Percentiles rank a stretch among this genome's conserved stretches.
These are phyloP conservation scores for Pseudeuparius sepicola DNA, from an alignment of 2,888 invertebrate species.

Conservation along the genomic window DNA sequence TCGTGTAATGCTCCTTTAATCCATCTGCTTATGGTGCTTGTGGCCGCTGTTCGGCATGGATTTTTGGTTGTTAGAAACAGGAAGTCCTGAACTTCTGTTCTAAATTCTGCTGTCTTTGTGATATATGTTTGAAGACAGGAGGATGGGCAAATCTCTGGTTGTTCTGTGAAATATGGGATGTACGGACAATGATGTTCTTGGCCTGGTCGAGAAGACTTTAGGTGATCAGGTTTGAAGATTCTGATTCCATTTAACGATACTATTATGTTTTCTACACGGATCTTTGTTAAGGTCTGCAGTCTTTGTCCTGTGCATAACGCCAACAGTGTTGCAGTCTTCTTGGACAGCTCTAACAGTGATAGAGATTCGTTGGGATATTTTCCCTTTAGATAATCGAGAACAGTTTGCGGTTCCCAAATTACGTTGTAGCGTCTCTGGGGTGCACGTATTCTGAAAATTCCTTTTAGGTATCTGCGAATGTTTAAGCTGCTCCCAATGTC, in stretches of 20 bases:
- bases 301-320: conserved; percentile 10
- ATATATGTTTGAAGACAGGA: too few species aligned
- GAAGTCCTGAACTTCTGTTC: too few species aligned
- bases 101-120: too few species aligned
- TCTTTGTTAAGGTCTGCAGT: conserved; percentile 7
- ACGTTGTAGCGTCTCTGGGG: not conserved
- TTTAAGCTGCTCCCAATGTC: too few species aligned
- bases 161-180: too few species aligned
- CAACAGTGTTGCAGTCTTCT: conserved; percentile 6
- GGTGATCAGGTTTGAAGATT: conserved; percentile 6
- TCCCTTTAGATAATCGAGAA: not conserved
- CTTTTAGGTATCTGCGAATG: conserved; percentile 4
- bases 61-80: too few species aligned
- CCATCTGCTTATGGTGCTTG: too few species aligned
- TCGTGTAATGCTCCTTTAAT: too few species aligned
- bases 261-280: conserved; percentile 7
- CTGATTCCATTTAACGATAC: not conserved
- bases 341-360: not conserved
- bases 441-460: conserved; percentile 5
- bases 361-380: conserved; percentile 2
- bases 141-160: too few species aligned
- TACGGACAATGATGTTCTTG: too few species aligned
- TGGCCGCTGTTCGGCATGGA: too few species aligned
- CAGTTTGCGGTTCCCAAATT: conserved; percentile 8
- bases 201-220: conserved; percentile 6